Evolutionary conservation across 2,113 vertebrate genomes (phyloP).

Genomic region (Felis chaus): DNA sequence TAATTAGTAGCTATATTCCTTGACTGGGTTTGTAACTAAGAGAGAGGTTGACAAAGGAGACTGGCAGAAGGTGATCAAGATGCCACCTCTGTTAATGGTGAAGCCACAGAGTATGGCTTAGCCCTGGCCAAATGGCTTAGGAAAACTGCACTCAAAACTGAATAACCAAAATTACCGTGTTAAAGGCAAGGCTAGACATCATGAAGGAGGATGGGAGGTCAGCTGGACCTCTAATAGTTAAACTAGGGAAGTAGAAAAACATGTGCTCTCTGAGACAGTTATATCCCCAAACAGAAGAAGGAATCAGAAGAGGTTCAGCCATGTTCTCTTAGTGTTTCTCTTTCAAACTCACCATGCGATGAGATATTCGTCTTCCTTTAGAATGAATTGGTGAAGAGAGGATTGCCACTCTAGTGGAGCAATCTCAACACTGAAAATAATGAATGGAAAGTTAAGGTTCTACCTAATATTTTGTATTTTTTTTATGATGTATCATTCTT

Average conservation of each 20-base stretch:
- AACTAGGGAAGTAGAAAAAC: background rate
- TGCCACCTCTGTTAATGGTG: background rate
- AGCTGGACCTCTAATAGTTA: too few relatives aligned
- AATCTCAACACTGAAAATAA: background rate
- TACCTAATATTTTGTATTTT: background rate
- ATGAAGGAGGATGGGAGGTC: accelerated
- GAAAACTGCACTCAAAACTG: background rate
- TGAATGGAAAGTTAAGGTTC: background rate
- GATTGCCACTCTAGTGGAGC: background rate
- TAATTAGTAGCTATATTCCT: background rate
- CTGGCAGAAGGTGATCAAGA: background rate
- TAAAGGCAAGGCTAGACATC: background rate
- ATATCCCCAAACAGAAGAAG: background rate
- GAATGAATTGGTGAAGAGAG: background rate
- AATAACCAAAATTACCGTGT: background rate
- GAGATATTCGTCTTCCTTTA: background rate
- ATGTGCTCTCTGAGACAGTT: background rate
- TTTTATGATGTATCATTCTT: background rate
- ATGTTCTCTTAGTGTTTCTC: background rate
- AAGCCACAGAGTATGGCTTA: background rate
- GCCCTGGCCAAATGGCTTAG: background rate
- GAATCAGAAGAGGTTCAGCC: background rate
- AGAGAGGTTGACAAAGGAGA: background rate
- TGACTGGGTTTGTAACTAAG: background rate
- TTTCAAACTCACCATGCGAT: background rate